Conservation (phyloP, 2,888 invertebrate genomes). For the Protodeltote pygarga region DNA sequence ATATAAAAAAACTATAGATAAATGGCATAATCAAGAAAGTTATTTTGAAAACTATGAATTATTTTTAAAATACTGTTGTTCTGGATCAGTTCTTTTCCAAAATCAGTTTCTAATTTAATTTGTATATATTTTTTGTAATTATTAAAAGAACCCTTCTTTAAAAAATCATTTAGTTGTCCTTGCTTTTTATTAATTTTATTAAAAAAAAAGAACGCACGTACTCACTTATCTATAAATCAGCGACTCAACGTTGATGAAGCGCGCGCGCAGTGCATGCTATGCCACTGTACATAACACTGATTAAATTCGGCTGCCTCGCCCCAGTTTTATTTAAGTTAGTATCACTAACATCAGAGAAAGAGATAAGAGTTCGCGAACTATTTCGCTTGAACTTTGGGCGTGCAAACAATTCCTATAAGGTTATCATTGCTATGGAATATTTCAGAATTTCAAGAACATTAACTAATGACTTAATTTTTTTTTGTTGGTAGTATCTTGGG, state of each 20-base stretch:
- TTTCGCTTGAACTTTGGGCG: conserved; percentile 31
- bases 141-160: not conserved
- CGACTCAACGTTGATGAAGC: conserved; percentile 9
- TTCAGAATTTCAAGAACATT: not conserved
- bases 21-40: too few relatives aligned
- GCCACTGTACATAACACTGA: conserved; percentile 46
- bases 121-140: not conserved
- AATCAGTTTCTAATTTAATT: too few relatives aligned
- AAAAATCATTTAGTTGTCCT: not conserved
- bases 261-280: conserved; percentile 40
- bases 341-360: conserved; percentile 25
- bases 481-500: not conserved
- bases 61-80: too few relatives aligned
- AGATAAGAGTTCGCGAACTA: conserved; percentile 33
- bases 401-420: conserved; percentile 11
- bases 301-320: conserved; percentile 30
- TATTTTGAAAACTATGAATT: too few relatives aligned
- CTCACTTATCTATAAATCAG: conserved; percentile 27
- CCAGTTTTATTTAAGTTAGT: conserved; percentile 40
- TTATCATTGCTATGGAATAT: conserved; percentile 1
- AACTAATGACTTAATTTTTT: not conserved
- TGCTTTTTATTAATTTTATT: not conserved
- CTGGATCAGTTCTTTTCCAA: too few relatives aligned
- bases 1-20: too few relatives aligned
- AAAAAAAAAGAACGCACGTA: conserved; percentile 19